phyloP scores from a whole-genome alignment of 2,797 vertebrate species.

The Argentina silus region DNA sequence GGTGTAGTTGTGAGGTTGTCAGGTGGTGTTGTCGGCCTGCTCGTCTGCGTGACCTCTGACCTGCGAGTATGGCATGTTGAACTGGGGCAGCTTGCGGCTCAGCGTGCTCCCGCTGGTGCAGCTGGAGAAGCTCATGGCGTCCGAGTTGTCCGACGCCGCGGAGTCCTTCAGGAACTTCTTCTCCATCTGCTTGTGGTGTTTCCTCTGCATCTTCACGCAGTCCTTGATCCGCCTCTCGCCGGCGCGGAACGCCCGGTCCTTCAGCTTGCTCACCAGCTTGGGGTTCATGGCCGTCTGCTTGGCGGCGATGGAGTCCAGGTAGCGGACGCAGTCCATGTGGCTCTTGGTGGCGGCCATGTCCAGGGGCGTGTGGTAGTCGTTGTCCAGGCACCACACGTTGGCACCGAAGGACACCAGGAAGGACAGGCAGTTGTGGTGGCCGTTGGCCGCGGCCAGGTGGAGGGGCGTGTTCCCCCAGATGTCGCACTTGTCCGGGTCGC shows the following conservation, averaged over 20 bases:
- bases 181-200: conserved; percentile 89
- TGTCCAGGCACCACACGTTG: conserved; percentile 97
- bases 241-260: conserved; percentile 88
- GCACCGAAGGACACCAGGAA: conserved; percentile 96
- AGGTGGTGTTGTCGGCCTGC: too few species aligned
- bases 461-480: conserved; percentile 97
- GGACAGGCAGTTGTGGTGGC: conserved; percentile 91
- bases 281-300: conserved; percentile 92
- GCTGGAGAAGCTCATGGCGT: conserved; percentile 88
- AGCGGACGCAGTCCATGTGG: conserved; percentile 95
- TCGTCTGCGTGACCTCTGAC: conserved; percentile 36
- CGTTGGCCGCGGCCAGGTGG: conserved; percentile 91
- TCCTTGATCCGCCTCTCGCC: conserved; percentile 87
- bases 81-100: conserved; percentile 81
- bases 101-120: conserved; percentile 81
- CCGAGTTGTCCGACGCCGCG: conserved; percentile 79
- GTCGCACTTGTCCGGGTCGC: conserved; percentile 94
- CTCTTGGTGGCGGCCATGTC: conserved; percentile 93
- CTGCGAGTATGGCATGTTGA: conserved; percentile 89
- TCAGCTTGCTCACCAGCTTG: conserved; percentile 90
- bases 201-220: conserved; percentile 87
- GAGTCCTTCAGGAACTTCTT: conserved; percentile 80
- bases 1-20: too few species aligned
- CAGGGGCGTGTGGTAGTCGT: conserved; percentile 94
- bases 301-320: conserved; percentile 93